Evolutionary conservation across 2,888 invertebrate genomes (phyloP).

Genomic region (Magallana nippona): DNA sequence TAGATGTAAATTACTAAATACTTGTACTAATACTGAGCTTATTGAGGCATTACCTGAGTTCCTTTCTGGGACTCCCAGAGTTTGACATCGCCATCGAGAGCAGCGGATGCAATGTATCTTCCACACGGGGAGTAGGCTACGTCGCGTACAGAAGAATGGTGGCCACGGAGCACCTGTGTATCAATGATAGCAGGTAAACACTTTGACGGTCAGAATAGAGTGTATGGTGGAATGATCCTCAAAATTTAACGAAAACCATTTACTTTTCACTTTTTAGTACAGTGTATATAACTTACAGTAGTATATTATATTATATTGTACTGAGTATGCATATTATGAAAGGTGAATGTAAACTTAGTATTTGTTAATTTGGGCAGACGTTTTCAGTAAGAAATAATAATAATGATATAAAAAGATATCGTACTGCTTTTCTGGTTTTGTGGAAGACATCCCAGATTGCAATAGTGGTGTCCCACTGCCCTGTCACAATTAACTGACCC

Average conservation of each 20-base stretch:
- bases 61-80: slow-evolving; percentile 78
- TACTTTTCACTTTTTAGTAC: too few relatives aligned
- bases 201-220: too few relatives aligned
- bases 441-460: slow-evolving; percentile 77
- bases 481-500: slow-evolving; percentile 77
- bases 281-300: too few relatives aligned
- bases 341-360: too few relatives aligned
- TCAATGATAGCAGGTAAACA: background rate
- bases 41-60: slow-evolving; percentile 66
- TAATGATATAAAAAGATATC: slow-evolving; percentile 43
- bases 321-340: too few relatives aligned
- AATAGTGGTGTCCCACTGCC: slow-evolving; percentile 78
- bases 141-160: slow-evolving; percentile 76
- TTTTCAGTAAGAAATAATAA: too few relatives aligned
- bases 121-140: slow-evolving; percentile 78
- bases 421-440: slow-evolving; percentile 76
- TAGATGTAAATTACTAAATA: background rate
- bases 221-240: too few relatives aligned
- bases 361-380: too few relatives aligned
- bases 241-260: too few relatives aligned
- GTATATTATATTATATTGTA: too few relatives aligned
- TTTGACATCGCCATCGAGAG: slow-evolving; percentile 79
- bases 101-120: slow-evolving; percentile 77
- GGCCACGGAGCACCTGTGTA: slow-evolving; percentile 78
- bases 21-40: too few relatives aligned